Evolutionary conservation across 2,797 vertebrate genomes (phyloP), one percentile per base, ranked within the genome.

Genomic region (Betta splendens): DNA sequence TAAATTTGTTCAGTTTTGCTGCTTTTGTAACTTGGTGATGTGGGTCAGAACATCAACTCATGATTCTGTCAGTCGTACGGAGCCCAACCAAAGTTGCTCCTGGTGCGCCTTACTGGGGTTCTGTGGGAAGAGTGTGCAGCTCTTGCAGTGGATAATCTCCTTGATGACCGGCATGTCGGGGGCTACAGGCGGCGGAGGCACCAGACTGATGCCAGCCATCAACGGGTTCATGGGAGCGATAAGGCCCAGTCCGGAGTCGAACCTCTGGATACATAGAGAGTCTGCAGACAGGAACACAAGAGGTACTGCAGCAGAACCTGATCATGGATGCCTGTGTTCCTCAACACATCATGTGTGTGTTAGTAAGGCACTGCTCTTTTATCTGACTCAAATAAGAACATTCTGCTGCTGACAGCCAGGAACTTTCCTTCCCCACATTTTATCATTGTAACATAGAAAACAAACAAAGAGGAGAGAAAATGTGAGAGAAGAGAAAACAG

Each of bases 111-210:
- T 92, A 98, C 97, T 98, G 74, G 96, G 95, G 85, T 98, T 99
- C 85, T 94, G 96, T 52, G 97, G 96, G 54, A 98, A 98, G 52
- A 98, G 94, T 0, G 96, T 98, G 84, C 96, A 98, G 85, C 94
- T 96, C 85, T 95, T 94, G 90, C 93, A 95, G 83, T 98, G 96
- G 80, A 98, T 97, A 23, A 98, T 98, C 90, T 98, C 97, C 85
- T 98, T 97, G 75, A 96, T 89, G 40, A 95, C 75, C 10, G 95
- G 91, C 73, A 95, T 87, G 73, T 96, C 95, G 3, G 94, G 82
- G 10, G 92, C 89, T 0, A 89, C 81, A 0, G 94, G 92, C 1
- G 93, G 95, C 0, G 94, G 93, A 2, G 94, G 94, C 18, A 88
- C 82, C 84, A 98, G 89, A 25, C 94, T 93, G 86, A 98, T 93